Evolutionary conservation across 2,888 invertebrate genomes (phyloP).

Genomic region (Lepidochrysops patricia): DNA sequence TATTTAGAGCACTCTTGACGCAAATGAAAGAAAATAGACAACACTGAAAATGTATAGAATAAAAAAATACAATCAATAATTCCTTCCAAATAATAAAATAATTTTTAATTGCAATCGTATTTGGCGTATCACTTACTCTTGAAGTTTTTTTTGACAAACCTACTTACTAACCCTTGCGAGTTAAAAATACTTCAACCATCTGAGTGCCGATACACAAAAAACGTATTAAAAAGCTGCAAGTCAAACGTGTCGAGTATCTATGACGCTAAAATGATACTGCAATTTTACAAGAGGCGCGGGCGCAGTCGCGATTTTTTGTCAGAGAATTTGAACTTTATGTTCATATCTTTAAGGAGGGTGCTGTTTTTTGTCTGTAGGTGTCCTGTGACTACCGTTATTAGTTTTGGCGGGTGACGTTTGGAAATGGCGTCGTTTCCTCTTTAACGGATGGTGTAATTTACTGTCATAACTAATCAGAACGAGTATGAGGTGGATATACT

Average conservation of each 20-base stretch:
- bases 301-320: conserved; percentile 6
- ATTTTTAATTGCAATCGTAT: no score
- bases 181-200: background rate
- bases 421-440: conserved; percentile 50
- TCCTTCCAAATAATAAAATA: no score
- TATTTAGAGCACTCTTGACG: background rate
- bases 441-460: conserved; percentile 31
- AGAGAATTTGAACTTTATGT: conserved; percentile 17
- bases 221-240: conserved; percentile 37
- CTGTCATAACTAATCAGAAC: conserved; percentile 31
- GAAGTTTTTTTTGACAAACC: no score
- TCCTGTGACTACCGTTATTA: conserved; percentile 46
- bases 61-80: no score
- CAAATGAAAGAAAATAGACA: background rate
- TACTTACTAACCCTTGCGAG: background rate
- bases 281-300: conserved; percentile 13
- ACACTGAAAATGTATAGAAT: background rate
- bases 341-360: conserved; percentile 14
- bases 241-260: conserved; percentile 47
- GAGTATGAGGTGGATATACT: conserved; percentile 5
- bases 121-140: no score
- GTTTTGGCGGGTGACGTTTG: conserved; percentile 40
- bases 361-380: conserved; percentile 31
- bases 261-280: conserved; percentile 49
- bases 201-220: conserved; percentile 21